A percentile compares a stretch with the other conserved stretches of the same genome.
Conservation (phyloP, 2,797 vertebrate species). For the Artibeus lituratus region DNA sequence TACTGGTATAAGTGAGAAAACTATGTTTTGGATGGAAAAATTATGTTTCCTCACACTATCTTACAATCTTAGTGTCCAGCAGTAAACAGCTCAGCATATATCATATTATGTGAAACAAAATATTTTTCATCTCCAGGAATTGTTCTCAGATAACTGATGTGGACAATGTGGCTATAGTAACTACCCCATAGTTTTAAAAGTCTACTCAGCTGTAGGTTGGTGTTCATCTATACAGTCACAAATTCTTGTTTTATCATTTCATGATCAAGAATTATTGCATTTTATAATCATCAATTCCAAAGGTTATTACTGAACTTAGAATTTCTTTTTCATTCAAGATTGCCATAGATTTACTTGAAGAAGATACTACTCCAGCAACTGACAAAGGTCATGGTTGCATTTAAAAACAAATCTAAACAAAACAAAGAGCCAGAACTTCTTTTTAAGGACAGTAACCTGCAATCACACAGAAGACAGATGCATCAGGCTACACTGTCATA, state of each 20-base stretch:
- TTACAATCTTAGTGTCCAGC: neutral
- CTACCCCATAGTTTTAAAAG: neutral
- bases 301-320: conserved; percentile 23
- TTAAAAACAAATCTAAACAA: conserved; percentile 43
- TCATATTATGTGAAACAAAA: neutral
- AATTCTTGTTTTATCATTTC: conserved; percentile 32
- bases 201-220: neutral
- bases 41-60: neutral
- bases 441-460: conserved; percentile 47
- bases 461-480: conserved; percentile 61
- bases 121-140: neutral
- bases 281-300: conserved; percentile 46
- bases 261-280: conserved; percentile 45
- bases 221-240: neutral
- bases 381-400: conserved; percentile 50
- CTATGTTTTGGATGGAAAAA: neutral
- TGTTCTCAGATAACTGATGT: neutral
- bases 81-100: neutral
- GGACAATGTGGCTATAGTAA: neutral
- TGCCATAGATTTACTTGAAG: conserved; percentile 51
- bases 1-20: neutral
- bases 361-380: conserved; percentile 11
- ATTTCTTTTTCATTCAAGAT: conserved; percentile 15
- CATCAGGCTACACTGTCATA: conserved; percentile 63
- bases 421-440: conserved; percentile 57